Base-by-base conservation (phyloP, 1,140 invertebrate species). In the Ostrea denselamellosa region DNA sequence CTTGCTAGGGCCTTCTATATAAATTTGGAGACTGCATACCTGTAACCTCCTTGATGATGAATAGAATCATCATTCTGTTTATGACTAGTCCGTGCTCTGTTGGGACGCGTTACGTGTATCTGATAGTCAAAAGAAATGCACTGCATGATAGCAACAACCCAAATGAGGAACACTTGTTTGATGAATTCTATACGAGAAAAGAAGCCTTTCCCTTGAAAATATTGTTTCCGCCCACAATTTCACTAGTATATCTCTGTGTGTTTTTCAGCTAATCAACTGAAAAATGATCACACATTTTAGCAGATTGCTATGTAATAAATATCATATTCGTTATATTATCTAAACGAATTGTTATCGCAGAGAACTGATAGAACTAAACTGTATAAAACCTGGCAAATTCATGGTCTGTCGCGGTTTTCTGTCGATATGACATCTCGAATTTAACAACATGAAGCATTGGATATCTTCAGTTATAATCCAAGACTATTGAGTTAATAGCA, bases 231-330 rank as follows among this genome's bases (percentile, higher is more conserved):
- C 68, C 68, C 25, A 77, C 68, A 25, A 77, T 77, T 34, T 34
- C 68, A 14, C 12, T 34, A 77, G 22, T 10, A 25, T 77, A 77
- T 77, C 68, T 28, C 7, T 12, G 68, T 34, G 28, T 34, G 25
- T 12, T 77, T 14, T 28, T 77, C 68, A 77, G 28, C 68, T 77
- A 77, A 77, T 77, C 68, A 77, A 77, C 68, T 77, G 68, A 77
- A 77, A 77, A 77, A 77, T 25, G 68, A 77, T 77, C 68, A 77
- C n/a, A 12, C 25, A 9, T 77, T 77, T 77, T 77, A 77, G 68
- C 14, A 77, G 68, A 77, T 77, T 77, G 25, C 68, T 77, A 14
- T 12, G 68, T 25, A 77, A 77, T 77, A 77, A 77, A 77, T 77
- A 77, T 77, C 68, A 77, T 28, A 77, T 77, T 77, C 68, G 14